Percentiles rank a stretch among this genome's conserved stretches.
These are phyloP conservation scores for Lutraria rhynchaena DNA, from an alignment of 1,140 invertebrate species.

Conservation along the genomic window DNA sequence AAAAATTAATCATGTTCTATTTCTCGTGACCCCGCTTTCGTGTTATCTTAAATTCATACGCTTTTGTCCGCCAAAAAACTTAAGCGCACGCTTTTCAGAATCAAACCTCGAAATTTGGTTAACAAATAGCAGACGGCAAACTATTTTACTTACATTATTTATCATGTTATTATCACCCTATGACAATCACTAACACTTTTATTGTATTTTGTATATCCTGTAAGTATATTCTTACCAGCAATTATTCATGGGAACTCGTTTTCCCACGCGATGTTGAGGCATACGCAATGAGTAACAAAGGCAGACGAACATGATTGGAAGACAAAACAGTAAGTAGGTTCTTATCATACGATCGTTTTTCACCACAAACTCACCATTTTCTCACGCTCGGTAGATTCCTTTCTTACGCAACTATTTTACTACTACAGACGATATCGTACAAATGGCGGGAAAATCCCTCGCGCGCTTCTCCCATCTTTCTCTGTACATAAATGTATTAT, in stretches of 20 bases:
- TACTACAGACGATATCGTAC: constrained; percentile 41
- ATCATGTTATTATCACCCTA: constrained; percentile 30
- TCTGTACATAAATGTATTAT: constrained; percentile 8
- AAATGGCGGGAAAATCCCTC: constrained; percentile 53
- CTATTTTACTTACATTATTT: constrained; percentile 6
- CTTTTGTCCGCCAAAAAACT: too few relatives aligned
- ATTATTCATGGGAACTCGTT: background rate
- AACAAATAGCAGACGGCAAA: constrained; percentile 25
- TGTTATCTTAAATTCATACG: too few relatives aligned
- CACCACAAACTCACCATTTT: constrained; percentile 33
- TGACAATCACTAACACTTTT: constrained; percentile 45
- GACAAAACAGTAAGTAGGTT: constrained; percentile 35
- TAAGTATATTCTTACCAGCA: background rate
- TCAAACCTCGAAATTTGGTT: background rate
- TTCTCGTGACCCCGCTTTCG: too few relatives aligned
- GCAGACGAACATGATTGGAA: constrained; percentile 23
- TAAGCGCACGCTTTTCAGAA: too few relatives aligned
- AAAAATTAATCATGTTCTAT: too few relatives aligned
- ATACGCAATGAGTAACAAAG: constrained; percentile 44
- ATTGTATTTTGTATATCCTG: constrained; percentile 39
- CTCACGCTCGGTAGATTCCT: constrained; percentile 53
- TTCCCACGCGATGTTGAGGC: constrained; percentile 25
- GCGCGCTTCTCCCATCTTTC: constrained; percentile 48
- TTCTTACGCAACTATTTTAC: constrained; percentile 54
- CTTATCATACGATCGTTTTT: constrained; percentile 48